phyloP scores from a whole-genome alignment of 2,113 vertebrate genomes.

The Indri indri region DNA sequence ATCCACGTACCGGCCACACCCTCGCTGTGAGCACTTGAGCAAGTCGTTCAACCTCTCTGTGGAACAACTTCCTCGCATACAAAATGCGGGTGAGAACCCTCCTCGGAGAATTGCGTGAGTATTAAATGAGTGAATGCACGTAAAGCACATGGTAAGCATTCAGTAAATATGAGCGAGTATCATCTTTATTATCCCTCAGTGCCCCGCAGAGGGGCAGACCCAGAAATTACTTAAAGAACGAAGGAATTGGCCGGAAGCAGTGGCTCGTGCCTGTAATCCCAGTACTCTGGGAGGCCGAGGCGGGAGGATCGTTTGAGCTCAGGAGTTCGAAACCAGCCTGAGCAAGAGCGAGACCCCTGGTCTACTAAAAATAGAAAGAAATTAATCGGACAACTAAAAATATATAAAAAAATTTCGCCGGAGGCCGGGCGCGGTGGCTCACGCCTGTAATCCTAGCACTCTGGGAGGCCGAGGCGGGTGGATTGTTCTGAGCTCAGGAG shows the following conservation, averaged over 20 bases:
- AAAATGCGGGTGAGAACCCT: neutral
- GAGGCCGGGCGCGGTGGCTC: no score
- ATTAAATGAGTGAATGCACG: neutral
- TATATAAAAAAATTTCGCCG: no score
- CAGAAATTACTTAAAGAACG: conserved; percentile 12
- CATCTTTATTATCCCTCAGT: neutral
- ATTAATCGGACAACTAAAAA: no score
- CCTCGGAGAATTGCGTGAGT: neutral
- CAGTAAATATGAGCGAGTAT: neutral
- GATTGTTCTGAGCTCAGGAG: neutral
- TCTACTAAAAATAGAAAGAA: no score
- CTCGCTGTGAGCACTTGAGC: neutral
- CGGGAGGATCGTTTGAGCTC: no score
- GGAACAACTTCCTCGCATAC: neutral
- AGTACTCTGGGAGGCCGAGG: no score
- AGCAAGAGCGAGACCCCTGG: no score
- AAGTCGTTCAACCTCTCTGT: neutral
- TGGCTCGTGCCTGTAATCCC: no score
- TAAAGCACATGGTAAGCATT: neutral
- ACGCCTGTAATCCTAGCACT: neutral
- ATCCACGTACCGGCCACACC: accelerated
- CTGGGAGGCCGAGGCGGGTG: no score
- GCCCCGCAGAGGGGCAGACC: neutral
- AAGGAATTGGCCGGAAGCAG: neutral
- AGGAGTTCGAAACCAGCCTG: no score